Evolutionary conservation across 2,888 invertebrate genomes (phyloP).

Genomic region (Drosophila eohydei): DNA sequence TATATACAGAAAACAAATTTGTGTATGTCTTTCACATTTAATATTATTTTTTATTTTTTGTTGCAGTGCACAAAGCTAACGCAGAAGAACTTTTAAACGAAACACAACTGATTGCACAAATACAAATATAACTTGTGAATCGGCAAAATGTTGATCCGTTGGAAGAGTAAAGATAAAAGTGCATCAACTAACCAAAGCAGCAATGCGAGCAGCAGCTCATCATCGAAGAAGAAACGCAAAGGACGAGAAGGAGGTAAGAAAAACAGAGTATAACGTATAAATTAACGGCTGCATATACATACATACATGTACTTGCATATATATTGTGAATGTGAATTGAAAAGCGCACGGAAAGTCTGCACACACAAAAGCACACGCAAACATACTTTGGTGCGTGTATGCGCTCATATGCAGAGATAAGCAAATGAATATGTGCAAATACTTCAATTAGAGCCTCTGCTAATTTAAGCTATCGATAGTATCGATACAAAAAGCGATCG

Average conservation of each 20-base stretch:
- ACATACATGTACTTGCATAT: no score
- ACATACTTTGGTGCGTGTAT: neutral
- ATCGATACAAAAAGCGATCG: constrained; percentile 20
- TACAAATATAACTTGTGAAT: constrained; percentile 3
- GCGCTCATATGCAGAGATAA: neutral
- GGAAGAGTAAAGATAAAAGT: constrained; percentile 93
- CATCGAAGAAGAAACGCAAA: constrained; percentile 93
- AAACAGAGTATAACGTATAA: neutral
- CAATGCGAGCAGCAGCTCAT: constrained; percentile 85
- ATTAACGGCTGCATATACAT: neutral
- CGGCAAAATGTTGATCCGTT: constrained; percentile 90
- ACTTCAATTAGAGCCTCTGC: neutral
- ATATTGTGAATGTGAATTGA: neutral
- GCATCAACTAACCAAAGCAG: constrained; percentile 88
- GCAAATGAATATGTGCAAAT: neutral
- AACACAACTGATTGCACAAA: constrained; percentile 8
- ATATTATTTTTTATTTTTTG: neutral
- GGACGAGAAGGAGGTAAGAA: constrained; percentile 91
- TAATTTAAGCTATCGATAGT: constrained; percentile 35
- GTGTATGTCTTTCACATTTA: no score
- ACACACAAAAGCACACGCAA: neutral
- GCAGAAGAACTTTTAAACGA: constrained; percentile 12
- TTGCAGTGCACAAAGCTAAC: constrained; percentile 22
- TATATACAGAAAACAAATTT: no score
- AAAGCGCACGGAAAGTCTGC: neutral